Conservation (phyloP, 1,140 invertebrate species). For the Capitella teleta region DNA sequence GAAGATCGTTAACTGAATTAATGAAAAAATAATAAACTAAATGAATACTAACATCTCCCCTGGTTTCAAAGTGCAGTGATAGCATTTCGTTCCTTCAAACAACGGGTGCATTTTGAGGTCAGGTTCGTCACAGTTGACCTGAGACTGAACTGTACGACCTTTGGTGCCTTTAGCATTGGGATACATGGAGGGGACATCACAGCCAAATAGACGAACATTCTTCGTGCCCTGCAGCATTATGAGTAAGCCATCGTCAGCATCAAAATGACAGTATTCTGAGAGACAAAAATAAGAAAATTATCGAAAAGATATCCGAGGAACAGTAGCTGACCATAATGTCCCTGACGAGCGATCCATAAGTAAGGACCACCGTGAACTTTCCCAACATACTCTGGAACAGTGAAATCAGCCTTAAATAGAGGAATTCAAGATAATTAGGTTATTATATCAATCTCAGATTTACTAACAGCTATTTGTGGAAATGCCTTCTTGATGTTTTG, state of each 20-base stretch:
- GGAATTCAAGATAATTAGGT: background rate
- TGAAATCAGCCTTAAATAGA: slow-evolving; percentile 13
- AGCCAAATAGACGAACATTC: slow-evolving; percentile 16
- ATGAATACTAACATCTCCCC: slow-evolving; percentile 19
- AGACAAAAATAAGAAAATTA: too few relatives aligned
- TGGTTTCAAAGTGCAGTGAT: slow-evolving; percentile 12
- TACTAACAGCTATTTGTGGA: slow-evolving; percentile 13
- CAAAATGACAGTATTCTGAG: slow-evolving; percentile 18
- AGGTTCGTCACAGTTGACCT: slow-evolving; percentile 16
- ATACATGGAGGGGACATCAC: slow-evolving; percentile 15
- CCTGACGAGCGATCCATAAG: slow-evolving; percentile 18
- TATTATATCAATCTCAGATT: background rate
- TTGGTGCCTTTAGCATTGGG: slow-evolving; percentile 17
- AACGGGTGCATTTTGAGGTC: slow-evolving; percentile 9
- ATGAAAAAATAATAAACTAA: too few relatives aligned
- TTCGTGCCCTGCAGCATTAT: slow-evolving; percentile 15
- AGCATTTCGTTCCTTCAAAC: slow-evolving; percentile 14
- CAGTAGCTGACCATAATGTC: slow-evolving; percentile 17
- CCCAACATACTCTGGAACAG: slow-evolving; percentile 17
- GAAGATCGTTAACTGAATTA: background rate
- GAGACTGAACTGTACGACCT: slow-evolving; percentile 17
- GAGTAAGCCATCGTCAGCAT: slow-evolving; percentile 19
- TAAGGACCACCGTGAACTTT: slow-evolving; percentile 19
- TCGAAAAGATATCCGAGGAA: too few relatives aligned
- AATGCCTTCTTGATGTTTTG: slow-evolving; percentile 19